Evolutionary conservation across 2,113 vertebrate species (phyloP).

Genomic region (Labeo catla): DNA sequence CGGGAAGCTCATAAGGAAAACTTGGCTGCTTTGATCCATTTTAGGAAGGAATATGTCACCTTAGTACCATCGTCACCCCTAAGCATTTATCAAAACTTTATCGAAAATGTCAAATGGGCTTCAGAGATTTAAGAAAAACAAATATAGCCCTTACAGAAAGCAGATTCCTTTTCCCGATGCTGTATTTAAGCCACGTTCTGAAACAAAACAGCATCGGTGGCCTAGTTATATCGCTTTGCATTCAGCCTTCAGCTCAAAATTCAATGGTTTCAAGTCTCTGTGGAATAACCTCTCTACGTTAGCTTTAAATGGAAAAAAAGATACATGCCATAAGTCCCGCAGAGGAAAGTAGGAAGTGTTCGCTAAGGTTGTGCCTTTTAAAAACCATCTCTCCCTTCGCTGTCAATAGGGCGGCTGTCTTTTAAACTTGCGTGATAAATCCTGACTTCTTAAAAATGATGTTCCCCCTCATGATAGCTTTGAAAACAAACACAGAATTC

Average conservation of each 20-base stretch:
- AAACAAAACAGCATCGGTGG: constrained; percentile 38
- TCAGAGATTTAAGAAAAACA: constrained; percentile 47
- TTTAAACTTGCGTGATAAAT: constrained; percentile 65
- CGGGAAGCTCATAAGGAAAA: constrained; percentile 37
- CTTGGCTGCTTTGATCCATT: constrained; percentile 40
- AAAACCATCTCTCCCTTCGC: constrained; percentile 43
- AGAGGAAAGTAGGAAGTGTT: constrained; percentile 42
- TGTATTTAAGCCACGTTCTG: constrained; percentile 42
- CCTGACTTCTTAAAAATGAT: constrained; percentile 61
- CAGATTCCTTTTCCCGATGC: constrained; percentile 24
- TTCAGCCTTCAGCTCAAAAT: constrained; percentile 36
- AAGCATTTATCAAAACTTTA: constrained; percentile 49
- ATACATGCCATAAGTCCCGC: constrained; percentile 48
- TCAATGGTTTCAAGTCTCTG: constrained; percentile 41
- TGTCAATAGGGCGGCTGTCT: constrained; percentile 59
- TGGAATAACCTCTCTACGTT: constrained; percentile 30
- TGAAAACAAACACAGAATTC: constrained; percentile 64
- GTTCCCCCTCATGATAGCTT: constrained; percentile 55
- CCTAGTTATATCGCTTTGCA: constrained; percentile 52
- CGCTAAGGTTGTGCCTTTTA: constrained; percentile 52
- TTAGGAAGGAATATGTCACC: constrained; percentile 39
- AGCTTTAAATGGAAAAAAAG: constrained; percentile 43
- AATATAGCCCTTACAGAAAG: constrained; percentile 27
- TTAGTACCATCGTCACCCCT: constrained; percentile 16
- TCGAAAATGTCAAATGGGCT: constrained; percentile 39